Evolutionary conservation across 2,888 invertebrate species (phyloP).

Genomic region (Aspidiotus destructor): DNA sequence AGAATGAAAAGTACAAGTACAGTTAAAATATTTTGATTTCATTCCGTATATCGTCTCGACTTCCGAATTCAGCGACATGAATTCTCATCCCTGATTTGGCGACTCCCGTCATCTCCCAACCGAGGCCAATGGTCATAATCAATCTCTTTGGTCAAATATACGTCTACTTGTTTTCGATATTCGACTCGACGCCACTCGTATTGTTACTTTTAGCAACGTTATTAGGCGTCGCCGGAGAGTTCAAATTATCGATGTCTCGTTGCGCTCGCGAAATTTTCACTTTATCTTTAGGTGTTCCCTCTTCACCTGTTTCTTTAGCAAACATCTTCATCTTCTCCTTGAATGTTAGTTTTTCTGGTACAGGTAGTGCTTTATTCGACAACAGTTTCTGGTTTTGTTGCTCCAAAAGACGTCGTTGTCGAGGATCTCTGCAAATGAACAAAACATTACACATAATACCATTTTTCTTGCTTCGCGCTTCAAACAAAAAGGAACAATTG

Average conservation of each 20-base stretch:
- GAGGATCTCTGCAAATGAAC: conserved; percentile 62
- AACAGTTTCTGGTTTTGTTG: conserved; percentile 54
- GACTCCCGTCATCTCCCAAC: too few relatives aligned
- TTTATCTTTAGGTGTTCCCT: conserved; percentile 85
- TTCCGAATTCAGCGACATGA: too few relatives aligned
- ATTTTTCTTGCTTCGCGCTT: background rate
- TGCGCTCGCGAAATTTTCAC: conserved; percentile 92
- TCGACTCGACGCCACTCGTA: conserved; percentile 3
- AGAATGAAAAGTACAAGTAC: too few relatives aligned
- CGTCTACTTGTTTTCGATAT: background rate
- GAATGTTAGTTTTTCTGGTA: conserved; percentile 82
- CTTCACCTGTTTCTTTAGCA: conserved; percentile 90
- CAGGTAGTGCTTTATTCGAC: conserved; percentile 44
- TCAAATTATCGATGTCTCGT: conserved; percentile 74
- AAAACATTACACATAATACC: too few relatives aligned
- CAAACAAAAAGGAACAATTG: conserved; percentile 7
- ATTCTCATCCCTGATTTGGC: too few relatives aligned
- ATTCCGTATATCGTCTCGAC: too few relatives aligned
- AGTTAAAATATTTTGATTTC: too few relatives aligned
- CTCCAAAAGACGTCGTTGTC: conserved; percentile 76
- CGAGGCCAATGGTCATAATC: too few relatives aligned
- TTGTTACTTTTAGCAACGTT: background rate
- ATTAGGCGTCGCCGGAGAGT: conserved; percentile 43
- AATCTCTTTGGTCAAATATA: too few relatives aligned
- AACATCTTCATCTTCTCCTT: conserved; percentile 99